Evolutionary conservation across 2,797 vertebrate genomes (phyloP), one percentile per base, ranked within the genome.

Genomic region (Distichodus sexfasciatus): DNA sequence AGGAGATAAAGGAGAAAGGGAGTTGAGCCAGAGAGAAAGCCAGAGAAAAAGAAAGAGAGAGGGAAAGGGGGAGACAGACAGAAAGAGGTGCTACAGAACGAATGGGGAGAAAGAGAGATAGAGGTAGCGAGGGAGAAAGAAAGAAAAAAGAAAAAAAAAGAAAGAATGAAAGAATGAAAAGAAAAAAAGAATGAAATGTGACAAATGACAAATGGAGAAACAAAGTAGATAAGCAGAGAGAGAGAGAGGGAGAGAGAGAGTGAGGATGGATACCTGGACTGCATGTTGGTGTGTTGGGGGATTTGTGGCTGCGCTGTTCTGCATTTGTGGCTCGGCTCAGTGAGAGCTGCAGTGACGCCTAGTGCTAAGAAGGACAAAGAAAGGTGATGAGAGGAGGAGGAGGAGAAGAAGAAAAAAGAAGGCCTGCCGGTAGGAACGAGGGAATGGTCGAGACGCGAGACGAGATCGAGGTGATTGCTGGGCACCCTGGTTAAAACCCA

Each of bases 341-440:
- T 35, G 38, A 24, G 58, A 68, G 62, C 64, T 66, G 70, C 36
- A 29, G 67, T 61, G 60, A 71, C 66, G 64, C 66, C 76, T 74
- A 76, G 77, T 28, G 59, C 73, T 79, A 66, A 72, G 73, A 79
- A 71, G 15, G 65, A 76, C 66, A 76, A 73, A 65, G 57, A 76
- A 40, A 72, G 55, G 71, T 72, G 53, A 76, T 68, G 64, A n/a
- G 58, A 76, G 69, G 38, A 71, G 58, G 47, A 38, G 46, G 66
- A 38, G 33, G 54, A 21, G 15, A 11, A 47, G 28, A 3, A 26
- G 10, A 35, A 36, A 50, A 51, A 48, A 55, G 33, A 57, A 41
- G 69, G n/a, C n/a, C n/a, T n/a, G 24, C n/a, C 41, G 8, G 24
- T 14, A 12, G 21, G 40, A 35, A 57, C 15, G 28, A 36, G 47